Conservation (phyloP, 2,888 invertebrate genomes). For the Acanthosepion lycidas region DNA sequence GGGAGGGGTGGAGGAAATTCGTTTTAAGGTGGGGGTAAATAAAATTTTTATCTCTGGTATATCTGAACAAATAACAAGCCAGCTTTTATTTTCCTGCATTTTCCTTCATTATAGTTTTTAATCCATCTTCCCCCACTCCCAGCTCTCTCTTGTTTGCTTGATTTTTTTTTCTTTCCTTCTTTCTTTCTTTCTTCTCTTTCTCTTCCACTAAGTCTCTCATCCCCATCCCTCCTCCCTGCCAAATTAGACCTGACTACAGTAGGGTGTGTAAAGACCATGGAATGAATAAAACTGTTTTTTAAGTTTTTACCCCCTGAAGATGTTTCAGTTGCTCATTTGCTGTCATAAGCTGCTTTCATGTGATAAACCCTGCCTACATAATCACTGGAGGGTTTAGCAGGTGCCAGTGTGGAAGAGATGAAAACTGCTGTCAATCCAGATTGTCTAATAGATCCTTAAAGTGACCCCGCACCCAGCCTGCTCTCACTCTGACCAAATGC, state of each 20-base stretch:
- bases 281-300: too few relatives aligned
- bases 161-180: too few relatives aligned
- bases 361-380: background rate
- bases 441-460: background rate
- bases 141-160: too few relatives aligned
- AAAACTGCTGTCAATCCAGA: background rate
- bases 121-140: too few relatives aligned
- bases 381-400: background rate
- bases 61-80: too few relatives aligned
- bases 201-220: background rate
- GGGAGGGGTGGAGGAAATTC: too few relatives aligned
- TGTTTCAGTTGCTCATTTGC: background rate
- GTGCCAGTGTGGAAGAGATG: background rate
- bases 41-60: too few relatives aligned
- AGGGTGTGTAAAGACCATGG: background rate
- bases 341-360: conserved; percentile 33
- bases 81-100: too few relatives aligned
- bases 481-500: background rate
- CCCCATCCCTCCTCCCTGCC: too few relatives aligned
- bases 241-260: background rate
- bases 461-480: background rate
- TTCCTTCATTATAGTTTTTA: too few relatives aligned
- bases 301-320: too few relatives aligned
- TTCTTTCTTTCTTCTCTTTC: background rate
- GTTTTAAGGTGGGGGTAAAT: too few relatives aligned